phyloP scores from a whole-genome alignment of 2,113 vertebrate genomes.

The Corvus hawaiiensis region DNA sequence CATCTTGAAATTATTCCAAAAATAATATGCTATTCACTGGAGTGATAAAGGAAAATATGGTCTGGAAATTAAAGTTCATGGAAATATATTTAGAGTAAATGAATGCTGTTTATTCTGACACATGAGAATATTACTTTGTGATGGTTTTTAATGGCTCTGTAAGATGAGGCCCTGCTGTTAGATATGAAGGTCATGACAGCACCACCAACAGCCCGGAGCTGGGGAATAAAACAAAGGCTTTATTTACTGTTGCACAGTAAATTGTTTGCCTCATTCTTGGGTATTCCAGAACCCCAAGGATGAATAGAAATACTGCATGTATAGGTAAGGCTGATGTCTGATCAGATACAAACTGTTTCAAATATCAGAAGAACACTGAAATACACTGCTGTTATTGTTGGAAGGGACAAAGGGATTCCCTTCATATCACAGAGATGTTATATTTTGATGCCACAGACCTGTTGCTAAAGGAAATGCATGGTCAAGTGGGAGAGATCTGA shows the following conservation, averaged over 20 bases:
- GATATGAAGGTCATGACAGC: not conserved
- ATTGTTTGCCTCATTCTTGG: not conserved
- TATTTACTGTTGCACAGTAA: not conserved
- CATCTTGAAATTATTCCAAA: not conserved
- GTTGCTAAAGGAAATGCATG: not conserved
- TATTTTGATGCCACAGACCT: not conserved
- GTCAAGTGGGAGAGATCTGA: not conserved
- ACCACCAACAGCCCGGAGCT: not conserved
- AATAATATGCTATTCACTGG: not conserved
- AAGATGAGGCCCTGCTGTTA: not conserved
- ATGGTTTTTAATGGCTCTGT: not conserved
- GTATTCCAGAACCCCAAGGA: not conserved
- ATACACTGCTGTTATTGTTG: not conserved
- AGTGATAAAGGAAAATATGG: not conserved
- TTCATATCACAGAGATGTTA: accelerated
- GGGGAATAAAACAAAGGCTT: not conserved
- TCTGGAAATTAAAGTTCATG: not conserved
- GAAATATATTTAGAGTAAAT: not conserved
- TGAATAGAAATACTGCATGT: not conserved
- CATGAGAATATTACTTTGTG: not conserved
- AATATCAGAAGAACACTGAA: not conserved
- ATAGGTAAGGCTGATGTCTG: not conserved
- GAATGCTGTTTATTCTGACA: not conserved
- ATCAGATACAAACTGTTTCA: not conserved
- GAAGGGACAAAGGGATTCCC: not conserved